Percentiles rank a stretch among this genome's conserved stretches.
phyloP scores from a whole-genome alignment of 2,113 vertebrate species.

The Rynchops niger region DNA sequence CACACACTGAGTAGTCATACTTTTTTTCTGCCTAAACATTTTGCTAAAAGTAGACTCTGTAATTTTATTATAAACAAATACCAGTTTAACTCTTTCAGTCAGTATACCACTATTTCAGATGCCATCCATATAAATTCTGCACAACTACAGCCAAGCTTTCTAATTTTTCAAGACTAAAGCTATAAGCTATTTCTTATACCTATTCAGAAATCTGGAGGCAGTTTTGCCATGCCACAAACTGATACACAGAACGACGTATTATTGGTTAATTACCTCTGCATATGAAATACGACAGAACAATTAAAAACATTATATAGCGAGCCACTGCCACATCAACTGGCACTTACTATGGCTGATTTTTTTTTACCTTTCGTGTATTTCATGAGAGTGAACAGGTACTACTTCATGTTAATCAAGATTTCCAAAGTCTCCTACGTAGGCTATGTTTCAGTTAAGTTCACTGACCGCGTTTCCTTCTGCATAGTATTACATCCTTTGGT shows the following conservation, averaged over 20 bases:
- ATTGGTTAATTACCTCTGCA: not conserved
- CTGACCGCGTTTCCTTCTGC: not conserved
- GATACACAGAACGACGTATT: not conserved
- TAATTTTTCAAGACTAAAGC: not conserved
- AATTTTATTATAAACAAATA: not conserved
- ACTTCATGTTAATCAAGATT: not conserved
- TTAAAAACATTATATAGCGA: not conserved
- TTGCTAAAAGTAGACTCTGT: not conserved
- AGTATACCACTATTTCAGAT: not conserved
- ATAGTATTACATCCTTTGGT: not conserved
- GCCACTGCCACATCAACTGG: not conserved
- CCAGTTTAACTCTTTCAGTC: not conserved
- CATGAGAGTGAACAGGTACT: not conserved
- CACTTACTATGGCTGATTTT: not conserved
- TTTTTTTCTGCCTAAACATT: not conserved
- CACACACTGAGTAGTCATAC: not conserved
- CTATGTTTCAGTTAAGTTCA: not conserved
- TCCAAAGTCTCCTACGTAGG: not conserved
- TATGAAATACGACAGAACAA: not conserved
- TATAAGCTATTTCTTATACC: not conserved
- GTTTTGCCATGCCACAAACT: not conserved
- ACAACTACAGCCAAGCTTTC: not conserved
- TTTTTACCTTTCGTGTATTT: not conserved
- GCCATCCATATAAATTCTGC: not conserved
- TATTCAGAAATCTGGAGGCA: not conserved